Evolutionary conservation across 2,888 invertebrate species (phyloP), one percentile per base, ranked within the genome.

Genomic region (Plebejus anna): DNA sequence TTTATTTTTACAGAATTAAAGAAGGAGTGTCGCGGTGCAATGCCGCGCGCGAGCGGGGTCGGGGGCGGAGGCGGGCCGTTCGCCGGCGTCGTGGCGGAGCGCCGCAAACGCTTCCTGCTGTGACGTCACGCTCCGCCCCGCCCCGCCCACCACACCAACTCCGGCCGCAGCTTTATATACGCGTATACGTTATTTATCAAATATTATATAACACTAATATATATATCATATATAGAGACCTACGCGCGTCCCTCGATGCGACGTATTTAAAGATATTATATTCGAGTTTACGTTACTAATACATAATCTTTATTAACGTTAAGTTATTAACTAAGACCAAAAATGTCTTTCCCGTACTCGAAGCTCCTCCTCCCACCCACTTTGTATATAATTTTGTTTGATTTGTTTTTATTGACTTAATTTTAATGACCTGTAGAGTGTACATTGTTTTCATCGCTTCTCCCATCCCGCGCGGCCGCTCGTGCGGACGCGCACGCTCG

Each of bases 21-120:
- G 80, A 84, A 88, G 80, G 73, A 55, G 22, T 71, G 71, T 55
- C 90, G 92, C 79, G 91, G 94, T 83, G 87, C 91, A 81, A 89
- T 2, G 66, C 13, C 32, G 32, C 16, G 87, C 81, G 87, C 55
- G 13, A 16, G 90, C 82, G 85, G 86, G 75, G 88, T 88, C 80
- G 82, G 84, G 81, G 84, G 87, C 92, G 82, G 84, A 81, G 84
- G 87, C 92, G 89, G 91, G 86, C 95, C 95, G 86, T 94, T 95
- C 84, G 94, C 94, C 88, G 96, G 96, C 88, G 95, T 96, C 95
- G 96, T 96, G 91, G 96, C 96, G 85, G 96, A 96, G 90, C 94
- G 96, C 86, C 95, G 95, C 90, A 96, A 96, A 89, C 94, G 95
- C 87, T 96, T 96, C 92, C 73, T 32, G 28, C 42, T 55, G 73